These are phyloP conservation scores for Cosmia pyralina DNA, from an alignment of 2,888 invertebrate species.

Conservation along the genomic window DNA sequence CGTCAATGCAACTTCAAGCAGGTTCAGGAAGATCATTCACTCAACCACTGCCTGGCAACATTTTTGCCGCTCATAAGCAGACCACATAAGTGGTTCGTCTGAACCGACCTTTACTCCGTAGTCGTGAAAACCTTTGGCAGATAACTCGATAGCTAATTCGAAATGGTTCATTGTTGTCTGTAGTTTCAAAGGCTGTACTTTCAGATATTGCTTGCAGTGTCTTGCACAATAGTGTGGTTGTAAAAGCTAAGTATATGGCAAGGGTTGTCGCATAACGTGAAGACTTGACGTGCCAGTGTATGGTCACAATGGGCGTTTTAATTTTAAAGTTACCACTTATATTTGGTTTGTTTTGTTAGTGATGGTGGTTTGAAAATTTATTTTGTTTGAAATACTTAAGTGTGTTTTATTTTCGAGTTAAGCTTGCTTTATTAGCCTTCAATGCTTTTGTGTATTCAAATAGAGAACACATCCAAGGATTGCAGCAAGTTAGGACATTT, in stretches of 20 bases:
- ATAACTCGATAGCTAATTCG: conserved; percentile 89
- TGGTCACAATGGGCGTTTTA: conserved; percentile 41
- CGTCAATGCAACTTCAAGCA: background rate
- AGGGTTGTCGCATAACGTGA: conserved; percentile 62
- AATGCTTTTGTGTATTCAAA: conserved; percentile 18
- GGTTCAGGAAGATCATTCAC: background rate
- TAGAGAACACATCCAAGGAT: background rate
- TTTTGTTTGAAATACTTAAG: background rate
- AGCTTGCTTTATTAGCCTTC: background rate
- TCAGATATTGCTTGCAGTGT: conserved; percentile 83
- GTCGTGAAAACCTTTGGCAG: conserved; percentile 83
- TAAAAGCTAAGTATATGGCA: conserved; percentile 65
- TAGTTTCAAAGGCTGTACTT: conserved; percentile 86
- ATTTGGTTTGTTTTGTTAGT: conserved; percentile 22
- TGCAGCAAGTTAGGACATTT: background rate
- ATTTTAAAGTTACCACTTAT: conserved; percentile 42
- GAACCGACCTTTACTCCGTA: conserved; percentile 18
- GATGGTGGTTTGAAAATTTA: conserved; percentile 5
- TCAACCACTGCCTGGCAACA: background rate
- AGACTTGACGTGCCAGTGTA: conserved; percentile 48
- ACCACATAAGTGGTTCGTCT: conserved; percentile 12
- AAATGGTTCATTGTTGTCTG: conserved; percentile 88
- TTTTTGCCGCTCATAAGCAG: background rate
- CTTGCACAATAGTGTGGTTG: conserved; percentile 79
- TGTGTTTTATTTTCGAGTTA: background rate